phyloP scores from a whole-genome alignment of 2,888 invertebrate species.

The Hyppa rectilinea region DNA sequence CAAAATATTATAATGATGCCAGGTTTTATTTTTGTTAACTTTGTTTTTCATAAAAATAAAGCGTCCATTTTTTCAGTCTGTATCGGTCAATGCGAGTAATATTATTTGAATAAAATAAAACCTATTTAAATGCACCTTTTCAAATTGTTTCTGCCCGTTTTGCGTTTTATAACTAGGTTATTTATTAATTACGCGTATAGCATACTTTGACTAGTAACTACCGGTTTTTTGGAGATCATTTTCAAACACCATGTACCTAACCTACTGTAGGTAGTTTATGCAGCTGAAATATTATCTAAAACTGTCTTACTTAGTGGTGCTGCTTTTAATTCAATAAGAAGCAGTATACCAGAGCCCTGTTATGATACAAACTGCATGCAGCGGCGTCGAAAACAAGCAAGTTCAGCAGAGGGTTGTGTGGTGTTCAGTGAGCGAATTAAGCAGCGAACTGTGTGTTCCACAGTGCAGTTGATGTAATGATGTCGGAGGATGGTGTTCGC shows the following conservation, averaged over 20 bases:
- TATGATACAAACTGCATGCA: conserved; percentile 37
- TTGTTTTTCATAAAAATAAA: not conserved
- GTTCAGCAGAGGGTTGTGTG: conserved; percentile 53
- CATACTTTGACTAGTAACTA: not conserved
- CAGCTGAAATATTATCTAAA: not conserved
- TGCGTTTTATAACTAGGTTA: not conserved
- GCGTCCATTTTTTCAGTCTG: not conserved
- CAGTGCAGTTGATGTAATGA: conserved; percentile 72
- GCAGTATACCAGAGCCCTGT: not conserved
- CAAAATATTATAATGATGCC: not conserved
- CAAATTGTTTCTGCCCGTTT: not conserved
- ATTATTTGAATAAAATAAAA: not conserved
- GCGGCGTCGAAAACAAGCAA: conserved; percentile 37
- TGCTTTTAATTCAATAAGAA: conserved; percentile 7
- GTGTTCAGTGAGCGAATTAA: conserved; percentile 64
- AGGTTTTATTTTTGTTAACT: not conserved
- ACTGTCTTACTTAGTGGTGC: not conserved
- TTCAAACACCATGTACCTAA: not conserved
- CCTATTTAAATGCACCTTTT: not conserved
- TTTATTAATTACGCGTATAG: not conserved
- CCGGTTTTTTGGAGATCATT: not conserved
- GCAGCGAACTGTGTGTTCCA: conserved; percentile 50
- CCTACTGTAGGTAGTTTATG: too few relatives aligned
- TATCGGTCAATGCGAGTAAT: not conserved
- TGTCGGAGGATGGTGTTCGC: conserved; percentile 72